Percentiles rank a stretch among this genome's conserved stretches.
These are phyloP conservation scores for Rhagonycha fulva DNA, from an alignment of 2,888 invertebrate genomes.

Conservation along the genomic window DNA sequence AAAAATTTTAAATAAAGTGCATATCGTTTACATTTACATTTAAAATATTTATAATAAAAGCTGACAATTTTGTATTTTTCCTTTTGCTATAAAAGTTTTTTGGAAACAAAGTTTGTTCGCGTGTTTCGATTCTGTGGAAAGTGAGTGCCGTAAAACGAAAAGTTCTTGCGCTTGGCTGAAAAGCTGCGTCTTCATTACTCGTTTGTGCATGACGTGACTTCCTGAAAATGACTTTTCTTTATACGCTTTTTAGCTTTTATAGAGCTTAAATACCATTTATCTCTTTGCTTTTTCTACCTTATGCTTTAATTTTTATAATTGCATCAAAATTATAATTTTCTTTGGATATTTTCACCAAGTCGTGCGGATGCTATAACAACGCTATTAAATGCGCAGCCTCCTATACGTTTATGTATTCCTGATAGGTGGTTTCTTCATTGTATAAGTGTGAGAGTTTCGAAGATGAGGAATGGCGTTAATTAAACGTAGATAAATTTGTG, in stretches of 20 bases:
- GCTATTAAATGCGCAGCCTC: neutral
- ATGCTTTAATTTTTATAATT: neutral
- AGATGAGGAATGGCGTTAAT: neutral
- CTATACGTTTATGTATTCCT: neutral
- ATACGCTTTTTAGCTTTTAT: conserved; percentile 29
- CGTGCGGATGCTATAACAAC: neutral
- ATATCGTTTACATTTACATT: neutral
- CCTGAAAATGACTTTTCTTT: conserved; percentile 35
- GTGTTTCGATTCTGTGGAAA: conserved; percentile 34
- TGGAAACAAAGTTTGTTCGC: conserved; percentile 29
- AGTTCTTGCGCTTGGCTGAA: conserved; percentile 29
- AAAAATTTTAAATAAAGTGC: neutral
- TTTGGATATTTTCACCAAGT: neutral
- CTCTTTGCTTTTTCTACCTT: neutral
- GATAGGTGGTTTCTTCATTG: neutral
- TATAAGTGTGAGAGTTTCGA: neutral
- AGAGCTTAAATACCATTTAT: conserved; percentile 18
- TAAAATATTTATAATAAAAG: neutral
- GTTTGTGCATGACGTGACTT: conserved; percentile 35
- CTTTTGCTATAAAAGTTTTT: conserved; percentile 19
- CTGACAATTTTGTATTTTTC: neutral
- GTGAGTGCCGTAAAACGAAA: conserved; percentile 30
- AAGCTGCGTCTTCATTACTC: conserved; percentile 36
- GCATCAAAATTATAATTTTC: neutral
- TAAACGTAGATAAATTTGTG: neutral